A percentile compares a stretch with the other conserved stretches of the same genome.
These are phyloP conservation scores for Suncus etruscus DNA, from an alignment of 2,113 vertebrate species.

Conservation along the genomic window DNA sequence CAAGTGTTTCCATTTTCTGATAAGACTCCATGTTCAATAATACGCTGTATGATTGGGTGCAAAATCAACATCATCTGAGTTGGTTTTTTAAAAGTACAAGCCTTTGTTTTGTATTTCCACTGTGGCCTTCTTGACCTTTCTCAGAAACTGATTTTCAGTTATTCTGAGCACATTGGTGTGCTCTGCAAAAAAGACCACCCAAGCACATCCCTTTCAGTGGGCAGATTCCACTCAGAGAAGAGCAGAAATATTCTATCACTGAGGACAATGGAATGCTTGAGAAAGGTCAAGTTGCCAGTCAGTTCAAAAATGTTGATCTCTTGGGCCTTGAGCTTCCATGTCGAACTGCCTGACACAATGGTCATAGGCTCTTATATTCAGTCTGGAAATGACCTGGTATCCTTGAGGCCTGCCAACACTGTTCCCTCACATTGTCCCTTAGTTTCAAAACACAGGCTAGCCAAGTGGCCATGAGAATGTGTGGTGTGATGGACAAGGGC, in stretches of 20 bases:
- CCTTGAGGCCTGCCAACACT: neutral
- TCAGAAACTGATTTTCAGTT: constrained; percentile 62
- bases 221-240: neutral
- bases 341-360: neutral
- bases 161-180: constrained; percentile 26
- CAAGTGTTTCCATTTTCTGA: constrained; percentile 59
- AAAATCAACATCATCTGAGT: constrained; percentile 71
- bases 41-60: neutral
- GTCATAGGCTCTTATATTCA: neutral
- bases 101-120: constrained; percentile 57
- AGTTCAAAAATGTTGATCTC: neutral
- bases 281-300: neutral
- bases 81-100: constrained; percentile 60
- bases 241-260: neutral
- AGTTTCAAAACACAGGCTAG: neutral
- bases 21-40: constrained; percentile 46
- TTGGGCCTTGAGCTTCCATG: neutral
- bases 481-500: neutral
- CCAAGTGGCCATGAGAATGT: neutral
- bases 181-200: constrained; percentile 43
- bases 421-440: neutral
- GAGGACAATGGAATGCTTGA: neutral
- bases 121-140: constrained; percentile 62
- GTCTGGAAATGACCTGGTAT: too few relatives aligned
- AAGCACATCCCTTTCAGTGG: constrained; percentile 32